These are phyloP conservation scores for Coccyzus lansbergi DNA, from an alignment of 2,797 vertebrate genomes.

Conservation along the genomic window DNA sequence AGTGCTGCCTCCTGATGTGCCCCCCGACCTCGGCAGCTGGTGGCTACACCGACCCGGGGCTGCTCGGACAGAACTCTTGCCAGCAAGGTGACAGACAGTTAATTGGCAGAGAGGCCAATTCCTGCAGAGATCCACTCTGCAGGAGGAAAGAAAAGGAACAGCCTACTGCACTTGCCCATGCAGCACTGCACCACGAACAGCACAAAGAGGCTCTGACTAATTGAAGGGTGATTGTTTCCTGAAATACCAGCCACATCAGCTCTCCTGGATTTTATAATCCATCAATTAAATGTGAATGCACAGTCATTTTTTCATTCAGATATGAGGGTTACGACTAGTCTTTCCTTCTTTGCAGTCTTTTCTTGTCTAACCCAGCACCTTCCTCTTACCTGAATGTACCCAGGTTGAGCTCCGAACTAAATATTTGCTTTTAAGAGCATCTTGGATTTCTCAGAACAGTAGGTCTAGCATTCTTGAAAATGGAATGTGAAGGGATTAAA, in stretches of 20 bases:
- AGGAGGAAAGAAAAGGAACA: neutral
- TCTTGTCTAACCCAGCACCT: neutral
- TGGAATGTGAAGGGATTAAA: conserved; percentile 1
- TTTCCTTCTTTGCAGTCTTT: neutral
- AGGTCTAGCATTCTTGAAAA: conserved; percentile 20
- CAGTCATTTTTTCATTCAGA: neutral
- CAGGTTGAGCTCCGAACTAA: neutral
- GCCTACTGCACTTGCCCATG: neutral
- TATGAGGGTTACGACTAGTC: neutral
- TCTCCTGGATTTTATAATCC: neutral
- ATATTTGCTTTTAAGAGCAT: neutral
- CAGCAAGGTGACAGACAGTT: neutral
- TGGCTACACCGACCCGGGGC: neutral
- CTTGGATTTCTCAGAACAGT: neutral
- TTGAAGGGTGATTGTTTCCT: neutral
- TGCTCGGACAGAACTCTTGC: neutral
- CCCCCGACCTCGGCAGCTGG: neutral
- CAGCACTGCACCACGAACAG: neutral
- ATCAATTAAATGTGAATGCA: neutral
- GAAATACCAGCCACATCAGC: neutral
- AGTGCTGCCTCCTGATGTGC: too few relatives aligned
- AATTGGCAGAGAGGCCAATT: neutral
- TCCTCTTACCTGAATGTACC: neutral
- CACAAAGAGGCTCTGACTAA: neutral
- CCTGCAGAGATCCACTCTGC: neutral